Conservation (phyloP, 2,888 invertebrate species). For the Lithophane socia region DNA sequence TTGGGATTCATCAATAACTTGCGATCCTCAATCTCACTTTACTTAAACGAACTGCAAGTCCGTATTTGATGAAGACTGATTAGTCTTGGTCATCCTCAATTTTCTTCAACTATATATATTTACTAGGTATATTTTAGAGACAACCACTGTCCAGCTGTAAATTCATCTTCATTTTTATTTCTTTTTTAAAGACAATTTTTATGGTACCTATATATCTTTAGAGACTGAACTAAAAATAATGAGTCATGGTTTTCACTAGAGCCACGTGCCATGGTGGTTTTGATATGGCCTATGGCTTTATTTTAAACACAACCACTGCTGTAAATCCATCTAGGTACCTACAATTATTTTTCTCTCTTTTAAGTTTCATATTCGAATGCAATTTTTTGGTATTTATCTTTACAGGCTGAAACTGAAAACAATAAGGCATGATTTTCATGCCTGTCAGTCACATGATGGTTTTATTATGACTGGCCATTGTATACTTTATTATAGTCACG, state of each 20-base stretch:
- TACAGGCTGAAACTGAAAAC: neutral
- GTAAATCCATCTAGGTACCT: neutral
- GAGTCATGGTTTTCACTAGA: neutral
- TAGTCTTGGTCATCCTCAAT: constrained; percentile 16
- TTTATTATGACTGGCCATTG: neutral
- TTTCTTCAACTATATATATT: too few relatives aligned
- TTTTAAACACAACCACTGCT: neutral
- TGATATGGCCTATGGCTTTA: neutral
- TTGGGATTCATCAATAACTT: constrained; percentile 54
- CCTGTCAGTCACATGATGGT: neutral
- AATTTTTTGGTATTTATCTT: neutral
- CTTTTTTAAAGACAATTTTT: neutral
- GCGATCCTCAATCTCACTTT: constrained; percentile 36
- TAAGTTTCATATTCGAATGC: neutral
- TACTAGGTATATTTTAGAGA: neutral
- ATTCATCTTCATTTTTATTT: neutral
- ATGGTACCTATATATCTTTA: neutral
- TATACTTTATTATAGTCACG: neutral
- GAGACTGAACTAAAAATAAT: neutral
- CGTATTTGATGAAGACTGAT: constrained; percentile 45
- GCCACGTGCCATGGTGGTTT: neutral
- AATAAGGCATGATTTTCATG: neutral
- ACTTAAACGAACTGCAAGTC: constrained; percentile 34
- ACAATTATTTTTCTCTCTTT: neutral
- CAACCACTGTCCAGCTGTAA: neutral